Conservation (phyloP, 1,140 invertebrate species). For the Leptopilina boulardi region DNA sequence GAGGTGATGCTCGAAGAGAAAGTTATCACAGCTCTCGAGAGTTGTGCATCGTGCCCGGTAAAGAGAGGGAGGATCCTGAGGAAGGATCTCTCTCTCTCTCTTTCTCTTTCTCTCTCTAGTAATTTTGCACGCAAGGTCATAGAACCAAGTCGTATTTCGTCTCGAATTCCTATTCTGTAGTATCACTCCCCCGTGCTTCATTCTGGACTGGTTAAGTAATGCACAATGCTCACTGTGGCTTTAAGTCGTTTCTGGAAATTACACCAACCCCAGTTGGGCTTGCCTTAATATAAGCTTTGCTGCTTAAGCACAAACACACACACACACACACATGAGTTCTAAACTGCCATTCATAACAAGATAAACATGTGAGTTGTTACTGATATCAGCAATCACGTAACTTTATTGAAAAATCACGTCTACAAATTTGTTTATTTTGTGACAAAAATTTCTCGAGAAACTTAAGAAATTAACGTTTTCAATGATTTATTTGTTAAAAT, state of each 20-base stretch:
- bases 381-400: not conserved
- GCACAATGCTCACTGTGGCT: slow-evolving; percentile 64
- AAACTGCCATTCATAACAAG: slow-evolving; percentile 45
- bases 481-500: no score
- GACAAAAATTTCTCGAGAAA: not conserved
- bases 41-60: not conserved
- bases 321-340: slow-evolving; percentile 39
- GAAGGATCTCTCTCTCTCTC: not conserved
- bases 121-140: slow-evolving; percentile 49
- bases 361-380: slow-evolving; percentile 7
- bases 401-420: not conserved
- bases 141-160: slow-evolving; percentile 59
- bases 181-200: slow-evolving; percentile 63
- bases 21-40: slow-evolving; percentile 6
- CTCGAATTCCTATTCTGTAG: slow-evolving; percentile 56
- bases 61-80: not conserved
- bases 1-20: slow-evolving; percentile 2
- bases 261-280: slow-evolving; percentile 56
- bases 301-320: no score
- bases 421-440: not conserved
- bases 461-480: not conserved
- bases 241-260: slow-evolving; percentile 61
- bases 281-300: slow-evolving; percentile 56
- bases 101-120: no score
- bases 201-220: slow-evolving; percentile 67